A percentile compares a stretch with the other conserved stretches of the same genome.
These are phyloP conservation scores for Cyrtonyx montezumae DNA, from an alignment of 2,113 vertebrate genomes.

Conservation along the genomic window DNA sequence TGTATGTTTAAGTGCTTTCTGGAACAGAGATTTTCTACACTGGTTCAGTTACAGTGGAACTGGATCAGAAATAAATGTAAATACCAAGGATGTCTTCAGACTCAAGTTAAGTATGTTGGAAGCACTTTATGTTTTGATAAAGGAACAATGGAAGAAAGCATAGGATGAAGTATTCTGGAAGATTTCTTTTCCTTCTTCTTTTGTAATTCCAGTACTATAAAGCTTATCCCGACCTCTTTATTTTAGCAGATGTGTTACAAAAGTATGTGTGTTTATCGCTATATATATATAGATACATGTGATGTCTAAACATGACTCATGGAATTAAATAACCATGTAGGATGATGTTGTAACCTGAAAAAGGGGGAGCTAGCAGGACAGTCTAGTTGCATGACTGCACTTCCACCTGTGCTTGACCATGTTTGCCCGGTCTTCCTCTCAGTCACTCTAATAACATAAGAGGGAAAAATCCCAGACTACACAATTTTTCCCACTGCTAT, in stretches of 20 bases:
- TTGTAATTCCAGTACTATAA: neutral
- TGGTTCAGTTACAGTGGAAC: neutral
- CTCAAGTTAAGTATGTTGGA: neutral
- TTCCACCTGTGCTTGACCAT: neutral
- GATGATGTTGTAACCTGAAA: neutral
- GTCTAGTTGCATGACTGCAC: neutral
- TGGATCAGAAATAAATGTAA: neutral
- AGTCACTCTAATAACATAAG: neutral
- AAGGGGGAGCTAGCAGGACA: neutral
- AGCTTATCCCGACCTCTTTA: neutral
- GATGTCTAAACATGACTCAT: neutral
- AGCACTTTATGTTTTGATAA: neutral
- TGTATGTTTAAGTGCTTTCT: neutral
- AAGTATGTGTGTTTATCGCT: accelerated
- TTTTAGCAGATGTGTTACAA: neutral
- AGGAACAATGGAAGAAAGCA: neutral
- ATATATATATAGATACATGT: too few relatives aligned
- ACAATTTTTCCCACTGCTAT: neutral
- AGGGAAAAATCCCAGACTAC: neutral
- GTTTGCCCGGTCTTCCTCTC: neutral
- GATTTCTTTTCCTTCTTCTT: neutral
- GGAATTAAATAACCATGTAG: neutral
- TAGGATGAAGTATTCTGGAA: neutral
- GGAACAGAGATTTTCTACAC: neutral
- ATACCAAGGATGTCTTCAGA: neutral